Base-by-base conservation (phyloP, 2,797 vertebrate species). In the Kryptopterus vitreolus region DNA sequence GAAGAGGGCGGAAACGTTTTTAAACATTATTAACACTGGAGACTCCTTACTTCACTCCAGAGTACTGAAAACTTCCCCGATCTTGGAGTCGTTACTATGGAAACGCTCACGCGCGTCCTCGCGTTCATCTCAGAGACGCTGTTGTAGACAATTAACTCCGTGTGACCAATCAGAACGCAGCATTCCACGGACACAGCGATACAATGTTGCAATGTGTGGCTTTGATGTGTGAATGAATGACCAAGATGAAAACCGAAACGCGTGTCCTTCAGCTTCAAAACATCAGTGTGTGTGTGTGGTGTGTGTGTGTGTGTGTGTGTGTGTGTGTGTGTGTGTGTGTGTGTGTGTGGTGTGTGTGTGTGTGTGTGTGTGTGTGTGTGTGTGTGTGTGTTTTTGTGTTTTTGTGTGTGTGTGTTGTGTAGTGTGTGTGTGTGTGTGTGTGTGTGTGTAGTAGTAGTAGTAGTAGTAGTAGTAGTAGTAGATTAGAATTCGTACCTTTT, bases 401-500 rank as follows among this genome's bases (percentile, higher is more conserved):
- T 43, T 5, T 43, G 6, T 43, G 38, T n/a, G n/a, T n/a, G n/a
- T n/a, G n/a, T n/a, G n/a, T 43, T n/a, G n/a, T n/a, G n/a, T n/a
- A n/a, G 55, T 57, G 55, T 59, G 57, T 26, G 57, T 26, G 57
- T 29, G 57, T 59, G 57, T 29, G 50, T 53, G 50, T 53, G 50
- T 53, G 50, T 53, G 18, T 63, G 59, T 62, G 59, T 31, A n/a
- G 5, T 31, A 4, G 13, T 22, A n/a, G n/a, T n/a, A n/a, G n/a
- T n/a, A n/a, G n/a, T n/a, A n/a, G n/a, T n/a, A n/a, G n/a, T n/a
- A n/a, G n/a, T n/a, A n/a, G n/a, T n/a, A n/a, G 11, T 20, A 70
- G 22, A 72, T 35, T n/a, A 55, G 9, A 58, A 2, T 1, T 6
- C 55, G 53, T 90, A 93, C 92, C 92, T 92, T 91, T 93, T 85